These are phyloP conservation scores for Xylota segnis DNA, from an alignment of 2,888 invertebrate species.

Conservation along the genomic window DNA sequence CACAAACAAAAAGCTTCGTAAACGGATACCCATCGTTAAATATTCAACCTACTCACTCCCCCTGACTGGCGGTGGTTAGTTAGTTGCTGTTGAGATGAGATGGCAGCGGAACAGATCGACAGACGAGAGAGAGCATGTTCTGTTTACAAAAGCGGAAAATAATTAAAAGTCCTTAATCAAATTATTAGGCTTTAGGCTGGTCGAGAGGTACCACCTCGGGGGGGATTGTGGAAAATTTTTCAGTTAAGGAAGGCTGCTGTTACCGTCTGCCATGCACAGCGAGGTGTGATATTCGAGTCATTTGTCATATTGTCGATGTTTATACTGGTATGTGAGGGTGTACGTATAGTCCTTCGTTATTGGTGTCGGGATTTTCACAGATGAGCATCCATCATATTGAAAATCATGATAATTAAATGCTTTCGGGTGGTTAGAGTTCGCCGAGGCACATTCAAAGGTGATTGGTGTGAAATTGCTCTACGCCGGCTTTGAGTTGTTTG, in stretches of 20 bases:
- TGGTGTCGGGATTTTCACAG: slow-evolving; percentile 21
- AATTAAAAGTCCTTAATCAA: slow-evolving; percentile 74
- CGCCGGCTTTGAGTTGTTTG: background rate
- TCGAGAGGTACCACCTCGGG: background rate
- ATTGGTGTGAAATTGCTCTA: slow-evolving; percentile 28
- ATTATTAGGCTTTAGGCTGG: slow-evolving; percentile 51
- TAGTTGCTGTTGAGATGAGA: slow-evolving; percentile 45
- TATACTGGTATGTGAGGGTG: slow-evolving; percentile 16
- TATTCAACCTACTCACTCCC: slow-evolving; percentile 29
- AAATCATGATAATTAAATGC: slow-evolving; percentile 40
- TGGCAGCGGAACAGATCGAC: slow-evolving; percentile 31
- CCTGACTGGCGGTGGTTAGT: background rate
- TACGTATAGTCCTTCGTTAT: background rate
- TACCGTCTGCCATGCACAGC: background rate
- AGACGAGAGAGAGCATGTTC: background rate
- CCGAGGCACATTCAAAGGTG: slow-evolving; percentile 1
- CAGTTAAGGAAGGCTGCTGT: background rate
- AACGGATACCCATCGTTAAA: slow-evolving; percentile 33
- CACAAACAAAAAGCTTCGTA: slow-evolving; percentile 2
- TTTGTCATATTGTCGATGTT: slow-evolving; percentile 58
- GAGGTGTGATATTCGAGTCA: slow-evolving; percentile 48
- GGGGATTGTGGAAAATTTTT: background rate
- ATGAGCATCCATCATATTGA: slow-evolving; percentile 33
- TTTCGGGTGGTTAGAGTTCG: slow-evolving; percentile 23
- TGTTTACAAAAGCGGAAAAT: slow-evolving; percentile 65